phyloP scores from a whole-genome alignment of 53 echinoderm and acorn worm genomes.

The Paelopatides confundens region DNA sequence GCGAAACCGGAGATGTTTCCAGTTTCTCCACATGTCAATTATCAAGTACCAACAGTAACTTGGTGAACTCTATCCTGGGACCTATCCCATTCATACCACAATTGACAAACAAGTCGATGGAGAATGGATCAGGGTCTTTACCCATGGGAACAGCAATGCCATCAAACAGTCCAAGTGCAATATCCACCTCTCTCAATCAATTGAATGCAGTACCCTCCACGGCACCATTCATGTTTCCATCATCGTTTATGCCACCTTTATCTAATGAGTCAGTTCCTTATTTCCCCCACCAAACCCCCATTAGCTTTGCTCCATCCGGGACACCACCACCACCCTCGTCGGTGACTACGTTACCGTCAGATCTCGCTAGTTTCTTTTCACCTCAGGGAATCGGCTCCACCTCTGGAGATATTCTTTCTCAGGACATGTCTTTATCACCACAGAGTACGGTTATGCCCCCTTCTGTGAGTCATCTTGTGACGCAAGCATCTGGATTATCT shows the following conservation, averaged over 20 bases:
- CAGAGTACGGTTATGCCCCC: neutral
- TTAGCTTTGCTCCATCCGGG: neutral
- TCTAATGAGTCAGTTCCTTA: neutral
- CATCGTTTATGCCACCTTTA: neutral
- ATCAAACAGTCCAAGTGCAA: constrained; percentile 23
- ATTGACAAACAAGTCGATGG: neutral
- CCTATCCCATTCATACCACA: neutral
- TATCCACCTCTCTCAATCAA: neutral
- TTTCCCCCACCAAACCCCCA: neutral
- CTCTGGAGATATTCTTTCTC: neutral
- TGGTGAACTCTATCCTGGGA: neutral
- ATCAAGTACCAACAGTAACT: neutral
- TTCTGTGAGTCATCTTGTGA: neutral
- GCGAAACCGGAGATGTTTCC: neutral
- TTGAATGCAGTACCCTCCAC: neutral
- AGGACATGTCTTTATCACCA: neutral
- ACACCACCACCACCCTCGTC: neutral
- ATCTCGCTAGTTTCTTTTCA: neutral
- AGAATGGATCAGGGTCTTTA: neutral
- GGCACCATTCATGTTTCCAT: constrained; percentile 9
- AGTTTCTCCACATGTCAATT: neutral
- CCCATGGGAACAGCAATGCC: neutral
- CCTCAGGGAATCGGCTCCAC: neutral
- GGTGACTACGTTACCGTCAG: neutral
- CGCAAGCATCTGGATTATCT: neutral